A percentile compares a stretch with the other conserved stretches of the same genome.
Evolutionary conservation across 2,797 vertebrate species (phyloP).

Genomic region (Diplodus puntazzo): DNA sequence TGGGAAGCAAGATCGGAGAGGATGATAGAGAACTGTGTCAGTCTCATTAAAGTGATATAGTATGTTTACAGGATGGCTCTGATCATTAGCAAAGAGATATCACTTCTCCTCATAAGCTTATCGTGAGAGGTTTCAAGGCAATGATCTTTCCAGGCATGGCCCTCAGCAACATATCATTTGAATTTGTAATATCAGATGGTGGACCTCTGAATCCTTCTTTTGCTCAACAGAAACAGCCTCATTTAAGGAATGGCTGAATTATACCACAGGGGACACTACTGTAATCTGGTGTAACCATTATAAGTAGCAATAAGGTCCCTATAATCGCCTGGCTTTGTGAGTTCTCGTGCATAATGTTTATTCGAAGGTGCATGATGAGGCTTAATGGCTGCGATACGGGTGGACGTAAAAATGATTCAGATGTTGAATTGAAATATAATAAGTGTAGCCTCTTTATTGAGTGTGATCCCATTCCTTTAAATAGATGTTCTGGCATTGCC

Average conservation of each 20-base stretch:
- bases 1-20: slow-evolving; percentile 66
- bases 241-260: slow-evolving; percentile 34
- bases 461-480: slow-evolving; percentile 63
- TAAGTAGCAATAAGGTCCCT: slow-evolving; percentile 18
- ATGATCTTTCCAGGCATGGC: not conserved
- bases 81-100: slow-evolving; percentile 38
- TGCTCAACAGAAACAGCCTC: slow-evolving; percentile 19
- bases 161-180: slow-evolving; percentile 9
- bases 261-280: slow-evolving; percentile 9
- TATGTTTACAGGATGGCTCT: slow-evolving; percentile 58
- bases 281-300: slow-evolving; percentile 24
- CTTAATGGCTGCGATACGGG: slow-evolving; percentile 15
- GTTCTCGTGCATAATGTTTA: slow-evolving; percentile 19
- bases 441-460: slow-evolving; percentile 52
- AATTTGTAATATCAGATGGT: slow-evolving; percentile 12
- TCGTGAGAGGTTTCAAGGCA: slow-evolving; percentile 22
- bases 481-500: slow-evolving; percentile 61
- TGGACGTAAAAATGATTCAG: slow-evolving; percentile 33
- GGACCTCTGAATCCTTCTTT: slow-evolving; percentile 21
- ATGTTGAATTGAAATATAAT: slow-evolving; percentile 38
- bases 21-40: slow-evolving; percentile 74
- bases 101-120: slow-evolving; percentile 4
- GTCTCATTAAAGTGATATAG: slow-evolving; percentile 74
- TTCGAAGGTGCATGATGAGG: slow-evolving; percentile 23
- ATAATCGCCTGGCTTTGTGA: slow-evolving; percentile 21